Base-by-base conservation (phyloP, 2,888 invertebrate genomes). In the Zaprionus bogoriensis region DNA sequence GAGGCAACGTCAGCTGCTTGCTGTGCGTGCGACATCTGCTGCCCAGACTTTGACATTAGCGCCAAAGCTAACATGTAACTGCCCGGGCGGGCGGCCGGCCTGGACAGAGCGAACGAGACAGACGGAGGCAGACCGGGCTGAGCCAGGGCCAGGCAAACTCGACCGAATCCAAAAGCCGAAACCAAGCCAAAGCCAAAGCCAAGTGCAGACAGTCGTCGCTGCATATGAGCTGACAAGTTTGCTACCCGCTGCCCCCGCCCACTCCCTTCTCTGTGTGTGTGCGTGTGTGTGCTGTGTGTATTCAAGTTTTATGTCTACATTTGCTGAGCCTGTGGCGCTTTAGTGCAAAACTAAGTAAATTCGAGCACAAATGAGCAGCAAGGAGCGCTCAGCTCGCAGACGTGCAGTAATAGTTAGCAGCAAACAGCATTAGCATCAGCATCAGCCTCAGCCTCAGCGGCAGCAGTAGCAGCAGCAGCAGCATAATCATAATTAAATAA, bases 401-500 rank as follows among this genome's bases (percentile, higher is more conserved):
- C 45, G 78, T 58, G 62, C 69, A 45, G 60, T 84, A 53, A 62
- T 71, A 66, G 74, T 59, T 70, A 70, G 48, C 44, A 64, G 71
- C 71, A 64, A 51, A 62, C 54, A 62, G 47, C 62, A 69, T 59
- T 70, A 70, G 48, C 47, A 60, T 58, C 71, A 63, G 30, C 30
- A 51, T 48, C 53, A 59, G 46, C 60, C 59, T 2, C 30, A n/a
- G 4, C 36, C 12, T n/a, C 39, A 41, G 22, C 41, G 22, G 22
- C 41, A 5, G 10, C 41, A 27, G 14, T 19, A n/a, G 30, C 42
- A 41, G 32, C 41, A 57, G n/a, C 32, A 42, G 25, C 39, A 39
- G 10, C 74, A 70, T 80, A 82, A 82, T 85, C 83, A 82, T 87
- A 82, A 82, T 82, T 87, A 82, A 81, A 81, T 81, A 84, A 87